Evolutionary conservation across 2,888 invertebrate species (phyloP), one percentile per base, ranked within the genome.

Genomic region (Heteromyza rotundicornis): DNA sequence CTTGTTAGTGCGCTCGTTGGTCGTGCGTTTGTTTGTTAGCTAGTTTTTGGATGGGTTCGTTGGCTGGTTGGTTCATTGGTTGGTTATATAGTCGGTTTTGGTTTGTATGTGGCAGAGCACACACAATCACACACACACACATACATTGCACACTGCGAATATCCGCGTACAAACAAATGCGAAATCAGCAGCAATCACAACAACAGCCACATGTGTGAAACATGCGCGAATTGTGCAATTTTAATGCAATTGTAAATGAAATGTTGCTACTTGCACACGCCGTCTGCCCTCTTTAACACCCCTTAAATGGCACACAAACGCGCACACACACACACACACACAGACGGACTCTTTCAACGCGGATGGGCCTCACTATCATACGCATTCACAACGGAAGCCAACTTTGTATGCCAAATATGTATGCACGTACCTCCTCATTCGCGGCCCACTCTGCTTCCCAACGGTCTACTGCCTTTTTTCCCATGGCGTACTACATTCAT

Each of bases 121-220:
- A 32, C 32, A 32, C 32, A 12, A 8, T 12, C 32, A 32, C 5
- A 32, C 32, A 32, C 5, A 32, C 40, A 7, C 47, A 47, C 7
- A 47, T 20, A 47, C 10, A 7, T 40, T 40, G 40, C 40, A 27
- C n/a, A n/a, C n/a, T 32, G 12, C 32, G 40, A 17, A 20, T 14
- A 47, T 17, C 20, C 47, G 5, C 14, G 14, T 47, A 14, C 17
- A 19, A 19, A 3, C 8, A 47, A 19, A 20, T 47, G 20, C 14
- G 14, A 40, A 7, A 40, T 14, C n/a, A n/a, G n/a, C 17, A 47
- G 20, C 47, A 47, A 47, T 5, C 17, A 17, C 47, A 47, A 19
- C 47, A 17, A 47, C 47, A 47, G 65, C 67, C 35, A 35, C 58
- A 58, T 57, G 57, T 57, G 57, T n/a, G 27, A 57, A 57, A 49